These are phyloP conservation scores for Limenitis arthemis DNA, from an alignment of 2,888 invertebrate species.

Conservation along the genomic window DNA sequence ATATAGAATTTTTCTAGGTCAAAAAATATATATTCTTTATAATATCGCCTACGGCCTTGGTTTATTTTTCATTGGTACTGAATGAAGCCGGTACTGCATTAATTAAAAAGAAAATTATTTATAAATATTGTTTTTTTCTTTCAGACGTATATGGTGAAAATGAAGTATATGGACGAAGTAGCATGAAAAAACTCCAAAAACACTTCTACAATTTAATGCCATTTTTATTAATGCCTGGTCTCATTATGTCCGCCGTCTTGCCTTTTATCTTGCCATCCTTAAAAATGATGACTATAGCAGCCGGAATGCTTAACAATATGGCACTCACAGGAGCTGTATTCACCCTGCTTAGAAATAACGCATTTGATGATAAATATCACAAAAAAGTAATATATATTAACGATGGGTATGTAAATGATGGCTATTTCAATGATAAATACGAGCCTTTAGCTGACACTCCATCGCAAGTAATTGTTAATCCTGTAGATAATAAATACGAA, in stretches of 20 bases:
- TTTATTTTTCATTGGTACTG: too few relatives aligned
- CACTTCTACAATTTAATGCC: conserved; percentile 60
- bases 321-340: conserved; percentile 75
- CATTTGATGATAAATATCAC: conserved; percentile 66
- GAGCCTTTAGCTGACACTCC: conserved; percentile 23
- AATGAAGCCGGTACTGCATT: too few relatives aligned
- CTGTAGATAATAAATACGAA: conserved; percentile 18
- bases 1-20: too few relatives aligned
- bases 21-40: too few relatives aligned
- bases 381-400: conserved; percentile 73
- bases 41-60: too few relatives aligned
- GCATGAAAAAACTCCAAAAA: conserved; percentile 51
- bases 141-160: conserved; percentile 36
- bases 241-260: conserved; percentile 76
- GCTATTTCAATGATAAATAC: conserved; percentile 63
- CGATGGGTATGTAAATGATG: conserved; percentile 72
- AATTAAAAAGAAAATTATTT: too few relatives aligned
- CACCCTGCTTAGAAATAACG: conserved; percentile 70
- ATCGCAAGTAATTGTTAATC: conserved; percentile 19
- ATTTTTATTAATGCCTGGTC: conserved; percentile 72
- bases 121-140: conserved; percentile 17
- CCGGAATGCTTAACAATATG: conserved; percentile 77
- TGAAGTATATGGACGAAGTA: conserved; percentile 42
- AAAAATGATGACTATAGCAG: conserved; percentile 75
- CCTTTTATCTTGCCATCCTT: conserved; percentile 79